A percentile compares a stretch with the other conserved stretches of the same genome.
phyloP scores from a whole-genome alignment of 35 echinoderm and acorn worm species.

The Heliocidaris erythrogramma region DNA sequence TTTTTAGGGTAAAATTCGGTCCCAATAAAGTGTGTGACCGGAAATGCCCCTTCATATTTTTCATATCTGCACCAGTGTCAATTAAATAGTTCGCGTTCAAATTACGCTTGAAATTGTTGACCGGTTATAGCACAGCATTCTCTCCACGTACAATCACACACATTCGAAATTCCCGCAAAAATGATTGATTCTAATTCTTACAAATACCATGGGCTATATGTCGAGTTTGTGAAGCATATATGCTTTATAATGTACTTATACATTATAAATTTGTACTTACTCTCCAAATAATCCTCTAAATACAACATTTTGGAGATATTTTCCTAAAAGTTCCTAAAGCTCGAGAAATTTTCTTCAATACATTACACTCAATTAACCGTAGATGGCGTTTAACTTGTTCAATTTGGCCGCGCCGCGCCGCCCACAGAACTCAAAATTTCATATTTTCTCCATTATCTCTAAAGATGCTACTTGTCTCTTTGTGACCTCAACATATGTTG shows the following conservation, averaged over 20 bases:
- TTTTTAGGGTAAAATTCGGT: no score
- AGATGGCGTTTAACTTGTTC: not conserved
- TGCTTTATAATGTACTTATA: not conserved
- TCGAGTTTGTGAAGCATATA: not conserved
- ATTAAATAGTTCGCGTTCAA: not conserved
- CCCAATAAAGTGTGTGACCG: not conserved
- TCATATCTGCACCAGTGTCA: not conserved
- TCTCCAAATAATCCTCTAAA: conserved; percentile 22
- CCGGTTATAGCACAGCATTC: not conserved
- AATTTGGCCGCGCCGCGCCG: no score
- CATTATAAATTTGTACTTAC: not conserved
- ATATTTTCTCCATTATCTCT: no score
- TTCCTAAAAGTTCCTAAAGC: not conserved
- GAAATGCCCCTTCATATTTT: not conserved
- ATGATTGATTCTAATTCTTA: not conserved
- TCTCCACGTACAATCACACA: not conserved
- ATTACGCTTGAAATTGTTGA: no score
- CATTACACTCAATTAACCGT: no score
- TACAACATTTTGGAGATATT: not conserved
- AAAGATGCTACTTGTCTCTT: no score
- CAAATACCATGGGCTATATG: not conserved
- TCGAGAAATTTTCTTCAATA: not conserved
- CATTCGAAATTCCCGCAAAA: not conserved
- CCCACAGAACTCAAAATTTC: no score
- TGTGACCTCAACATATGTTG: no score